phyloP scores from a whole-genome alignment of 2,113 vertebrate genomes.

The Felis chaus region DNA sequence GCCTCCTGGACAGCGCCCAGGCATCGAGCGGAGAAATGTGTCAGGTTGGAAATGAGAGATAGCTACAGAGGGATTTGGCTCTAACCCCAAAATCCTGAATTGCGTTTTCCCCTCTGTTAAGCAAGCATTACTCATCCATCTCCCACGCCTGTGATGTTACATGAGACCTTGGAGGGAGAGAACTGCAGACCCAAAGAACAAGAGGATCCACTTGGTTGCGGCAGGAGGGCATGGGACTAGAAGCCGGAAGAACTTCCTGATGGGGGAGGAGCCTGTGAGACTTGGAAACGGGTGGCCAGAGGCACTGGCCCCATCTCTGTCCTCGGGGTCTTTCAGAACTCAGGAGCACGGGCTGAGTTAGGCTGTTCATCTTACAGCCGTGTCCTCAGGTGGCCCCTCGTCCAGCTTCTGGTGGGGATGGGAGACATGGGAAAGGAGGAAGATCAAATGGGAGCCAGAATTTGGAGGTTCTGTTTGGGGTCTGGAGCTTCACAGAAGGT shows the following conservation, averaged over 20 bases:
- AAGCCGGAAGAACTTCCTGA: not conserved
- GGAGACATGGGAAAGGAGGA: not conserved
- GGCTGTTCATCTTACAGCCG: not conserved
- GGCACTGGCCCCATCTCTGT: not conserved
- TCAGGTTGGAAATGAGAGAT: conserved; percentile 31
- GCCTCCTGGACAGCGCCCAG: not conserved
- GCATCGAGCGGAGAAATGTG: not conserved
- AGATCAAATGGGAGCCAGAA: not conserved
- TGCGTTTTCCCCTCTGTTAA: conserved; percentile 51
- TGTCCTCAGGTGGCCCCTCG: too few relatives aligned
- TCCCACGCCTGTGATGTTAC: not conserved
- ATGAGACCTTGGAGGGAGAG: not conserved
- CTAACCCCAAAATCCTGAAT: conserved; percentile 34
- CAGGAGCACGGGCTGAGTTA: too few relatives aligned
- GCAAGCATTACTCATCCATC: conserved; percentile 31
- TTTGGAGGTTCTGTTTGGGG: not conserved
- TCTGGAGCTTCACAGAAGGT: not conserved
- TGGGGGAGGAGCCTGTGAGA: not conserved
- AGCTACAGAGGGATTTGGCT: conserved; percentile 32
- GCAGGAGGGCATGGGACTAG: not conserved
- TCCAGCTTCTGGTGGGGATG: not conserved
- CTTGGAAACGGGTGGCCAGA: rapidly evolving
- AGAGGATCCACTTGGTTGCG: not conserved
- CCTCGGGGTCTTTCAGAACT: not conserved
- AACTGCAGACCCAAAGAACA: not conserved